Evolutionary conservation across 2,888 invertebrate genomes (phyloP), one percentile per base, ranked within the genome.

Genomic region (Carabus problematicus): DNA sequence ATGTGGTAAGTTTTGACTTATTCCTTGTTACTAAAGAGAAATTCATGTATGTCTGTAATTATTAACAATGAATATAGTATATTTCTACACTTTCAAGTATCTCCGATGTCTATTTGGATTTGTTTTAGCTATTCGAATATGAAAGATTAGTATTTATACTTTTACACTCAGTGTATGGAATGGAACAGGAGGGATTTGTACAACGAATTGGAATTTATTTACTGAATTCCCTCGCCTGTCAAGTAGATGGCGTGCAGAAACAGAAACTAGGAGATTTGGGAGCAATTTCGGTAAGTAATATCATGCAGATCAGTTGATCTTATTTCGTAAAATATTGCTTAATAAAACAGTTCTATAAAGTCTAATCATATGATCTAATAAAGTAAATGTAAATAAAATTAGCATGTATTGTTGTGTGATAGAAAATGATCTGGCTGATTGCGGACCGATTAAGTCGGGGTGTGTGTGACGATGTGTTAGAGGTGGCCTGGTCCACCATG

Each of bases 401-500:
- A 70, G 8, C 14, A 8, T 54, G 4, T 54, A 12, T 54, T 56
- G 56, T 71, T 70, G 71, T 64, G 72, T 82, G 84, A 7, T 80
- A 92, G 89, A 90, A 89, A 82, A 97, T 98, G 95, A 82, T 98
- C 76, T 88, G 89, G 75, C 85, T 98, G 75, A 97, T 98, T 71
- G 87, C 89, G 64, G 91, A 93, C 77, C 89, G 96, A 60, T 84
- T 96, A 70, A 87, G 88, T 70, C 85, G 89, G 43, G 87, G 87
- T 69, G 84, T 91, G 47, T 97, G 95, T 79, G 98, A 98, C 81
- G 98, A 98, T 81, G 95, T 97, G 14, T 87, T 98, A 83, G 97
- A 98, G 83, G 95, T 97, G 12, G 95, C 97, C 3, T 98, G 98
- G 98, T 97, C 97, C 70, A 96, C 97, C n/a, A 93, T 98, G 93